Percentiles rank a stretch among this genome's conserved stretches.
phyloP scores from a whole-genome alignment of 2,113 vertebrate genomes.

The Nothobranchius kuhntae region DNA sequence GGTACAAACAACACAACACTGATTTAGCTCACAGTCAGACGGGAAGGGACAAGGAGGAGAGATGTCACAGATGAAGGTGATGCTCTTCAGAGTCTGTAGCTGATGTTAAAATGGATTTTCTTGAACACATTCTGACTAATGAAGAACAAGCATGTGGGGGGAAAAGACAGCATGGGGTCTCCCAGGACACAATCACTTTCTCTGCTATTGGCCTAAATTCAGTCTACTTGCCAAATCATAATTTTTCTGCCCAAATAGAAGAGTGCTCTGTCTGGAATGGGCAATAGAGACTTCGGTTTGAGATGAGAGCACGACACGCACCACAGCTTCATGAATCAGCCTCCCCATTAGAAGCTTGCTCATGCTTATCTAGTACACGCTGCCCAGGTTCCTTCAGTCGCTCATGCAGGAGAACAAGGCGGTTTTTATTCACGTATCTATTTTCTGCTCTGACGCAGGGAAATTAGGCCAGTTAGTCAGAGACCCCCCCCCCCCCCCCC shows the following conservation, averaged over 20 bases:
- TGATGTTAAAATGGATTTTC: background rate
- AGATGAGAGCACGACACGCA: slow-evolving; percentile 28
- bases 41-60: slow-evolving; percentile 22
- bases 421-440: background rate
- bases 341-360: slow-evolving; percentile 51
- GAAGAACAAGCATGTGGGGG: background rate
- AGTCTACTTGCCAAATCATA: slow-evolving; percentile 43
- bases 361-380: slow-evolving; percentile 33
- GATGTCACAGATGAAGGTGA: slow-evolving; percentile 11
- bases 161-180: slow-evolving; percentile 12
- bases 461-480: slow-evolving; percentile 59
- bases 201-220: slow-evolving; percentile 31
- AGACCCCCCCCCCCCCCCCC: slow-evolving; percentile 37
- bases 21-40: slow-evolving; percentile 7
- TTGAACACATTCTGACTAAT: slow-evolving; percentile 15
- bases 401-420: slow-evolving; percentile 9
- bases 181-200: slow-evolving; percentile 26
- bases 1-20: slow-evolving; percentile 1
- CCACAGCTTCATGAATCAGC: slow-evolving; percentile 24
- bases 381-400: slow-evolving; percentile 25
- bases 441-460: slow-evolving; percentile 15
- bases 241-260: slow-evolving; percentile 14
- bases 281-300: slow-evolving; percentile 2
- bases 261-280: background rate
- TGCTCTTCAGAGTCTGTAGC: background rate